Base-by-base conservation (phyloP, 2,888 invertebrate genomes). In the Subacronicta megacephala region DNA sequence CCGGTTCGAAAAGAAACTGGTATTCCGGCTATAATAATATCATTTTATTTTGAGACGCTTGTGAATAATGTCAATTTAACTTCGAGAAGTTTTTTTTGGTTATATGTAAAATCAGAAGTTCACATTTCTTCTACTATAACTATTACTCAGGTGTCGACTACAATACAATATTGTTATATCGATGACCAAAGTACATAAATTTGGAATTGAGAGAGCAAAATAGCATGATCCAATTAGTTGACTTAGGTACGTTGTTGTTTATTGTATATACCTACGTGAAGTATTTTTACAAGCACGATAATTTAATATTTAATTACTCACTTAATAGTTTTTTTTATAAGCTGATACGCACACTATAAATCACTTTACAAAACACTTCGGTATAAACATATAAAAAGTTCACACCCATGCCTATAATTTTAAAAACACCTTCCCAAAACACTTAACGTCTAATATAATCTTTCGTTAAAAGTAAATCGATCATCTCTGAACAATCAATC, bases 401-500 rank as follows among this genome's bases (percentile, higher is more conserved):
- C 5, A 40, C 36, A 42, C 53, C 13, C 15, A 1, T 10, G 31
- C 29, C 29, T 33, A 43, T 55, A 43, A 47, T 49, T 62, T 45
- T 1, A n/a, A 5, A 2, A 16, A 36, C 2, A 15, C 26, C 42
- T 16, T 16, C 26, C 16, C 7, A 36, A 40, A 13, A 44, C 20
- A 23, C 41, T 42, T 60, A 42, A 36, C 16, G 23, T 7, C 41
- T 17, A 9, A 36, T n/a, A 35, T 9, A 17, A 18, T 15, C 12
- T 49, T 46, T 18, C 26, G 20, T 57, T 61, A 45, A 72, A 61
- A 59, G 47, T 41, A 53, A 55, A 75, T 62, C 44, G 42, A 73
- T 72, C 68, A 72, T 52, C 37, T 52, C 16, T 7, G 35, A 55
- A 49, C 52, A 49, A 64, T 72, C 61, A 72, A 73, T 72, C 65